Evolutionary conservation across 2,797 vertebrate species (phyloP), one percentile per base, ranked within the genome.

Genomic region (Acanthurus leucopareius): DNA sequence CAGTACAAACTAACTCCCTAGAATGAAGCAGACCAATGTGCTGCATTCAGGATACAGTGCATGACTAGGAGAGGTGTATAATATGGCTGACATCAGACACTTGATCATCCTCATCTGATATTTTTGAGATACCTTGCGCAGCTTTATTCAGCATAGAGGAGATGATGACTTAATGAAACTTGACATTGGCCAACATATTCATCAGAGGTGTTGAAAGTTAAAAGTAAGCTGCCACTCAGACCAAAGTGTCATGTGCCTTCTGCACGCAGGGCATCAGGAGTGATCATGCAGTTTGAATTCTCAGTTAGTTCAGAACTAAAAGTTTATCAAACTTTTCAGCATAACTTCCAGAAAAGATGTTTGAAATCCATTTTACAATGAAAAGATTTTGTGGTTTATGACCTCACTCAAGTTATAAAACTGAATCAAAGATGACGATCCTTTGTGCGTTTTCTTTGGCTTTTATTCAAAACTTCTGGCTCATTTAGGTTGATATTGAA

Each of bases 201-300:
- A 14, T 25, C 32, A 28, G 15, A 38, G 22, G 6, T 57, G 42
- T 38, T 60, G 14, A 62, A 58, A 14, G 19, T 40, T 4, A 5
- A 52, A 47, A 17, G 10, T 22, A 9, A 67, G 19, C 11, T 45
- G 63, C 42, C 47, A 25, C 38, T 68, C 17, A 8, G 32, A 22
- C 48, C 65, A 61, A 4, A 62, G 47, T 48, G 20, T 28, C 45
- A 60, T 57, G 35, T 8, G n/a, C 22, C 38, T 19, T 40, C 20
- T 32, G 19, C 63, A 57, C 71, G 58, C 20, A 25, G 59, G 76
- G 48, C 58, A 40, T 77, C 67, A 63, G 61, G 47, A 70, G 72
- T 35, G 20, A 48, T 47, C 32, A 13, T 68, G 44, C 38, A 69
- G 44, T 60, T 60, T 48, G 10, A 6, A 51, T 6, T 13, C 58